Conservation (phyloP, 2,888 invertebrate genomes). For the Sisyra nigra region DNA sequence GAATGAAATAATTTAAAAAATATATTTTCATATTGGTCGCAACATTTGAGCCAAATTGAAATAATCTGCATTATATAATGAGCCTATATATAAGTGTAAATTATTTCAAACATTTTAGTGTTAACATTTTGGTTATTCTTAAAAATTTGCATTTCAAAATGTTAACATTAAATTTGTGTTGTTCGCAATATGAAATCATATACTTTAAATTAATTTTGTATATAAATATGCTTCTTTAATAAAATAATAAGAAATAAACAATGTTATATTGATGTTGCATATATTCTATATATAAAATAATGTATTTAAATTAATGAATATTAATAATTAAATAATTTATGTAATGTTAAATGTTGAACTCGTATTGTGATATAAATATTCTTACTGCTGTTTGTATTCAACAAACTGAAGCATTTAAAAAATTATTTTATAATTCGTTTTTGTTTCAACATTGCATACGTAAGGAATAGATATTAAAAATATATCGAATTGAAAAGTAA, state of each 20-base stretch:
- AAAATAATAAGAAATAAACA: neutral
- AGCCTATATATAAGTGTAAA: conserved; percentile 20
- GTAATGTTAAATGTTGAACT: conserved; percentile 8
- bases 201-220: too few relatives aligned
- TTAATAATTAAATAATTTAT: neutral
- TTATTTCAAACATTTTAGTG: neutral
- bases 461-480: neutral
- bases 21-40: neutral
- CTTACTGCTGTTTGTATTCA: conserved; percentile 5
- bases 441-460: neutral
- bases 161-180: neutral
- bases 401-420: neutral
- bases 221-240: too few relatives aligned
- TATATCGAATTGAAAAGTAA: neutral
- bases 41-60: conserved; percentile 1
- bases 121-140: neutral
- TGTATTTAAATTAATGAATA: neutral
- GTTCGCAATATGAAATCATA: too few relatives aligned
- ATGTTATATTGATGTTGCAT: too few relatives aligned
- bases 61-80: conserved; percentile 23
- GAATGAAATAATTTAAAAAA: neutral
- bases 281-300: neutral
- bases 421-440: too few relatives aligned
- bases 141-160: neutral
- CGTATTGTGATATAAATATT: conserved; percentile 10